These are phyloP conservation scores for Erynnis tages DNA, from an alignment of 2,888 invertebrate genomes.

Conservation along the genomic window DNA sequence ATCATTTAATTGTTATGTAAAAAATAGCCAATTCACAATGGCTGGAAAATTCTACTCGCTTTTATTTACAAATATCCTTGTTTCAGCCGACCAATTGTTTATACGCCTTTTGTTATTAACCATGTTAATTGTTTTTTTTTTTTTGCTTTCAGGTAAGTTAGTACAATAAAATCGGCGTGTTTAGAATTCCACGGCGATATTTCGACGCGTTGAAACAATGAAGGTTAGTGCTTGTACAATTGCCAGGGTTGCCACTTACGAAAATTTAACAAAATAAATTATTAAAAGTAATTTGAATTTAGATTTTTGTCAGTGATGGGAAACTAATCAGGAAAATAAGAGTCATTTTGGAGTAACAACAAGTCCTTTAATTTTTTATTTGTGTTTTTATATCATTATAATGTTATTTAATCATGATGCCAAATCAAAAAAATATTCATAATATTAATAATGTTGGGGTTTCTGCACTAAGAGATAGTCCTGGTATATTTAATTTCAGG, in stretches of 20 bases:
- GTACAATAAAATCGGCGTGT: slow-evolving; percentile 52
- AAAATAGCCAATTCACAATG: slow-evolving; percentile 30
- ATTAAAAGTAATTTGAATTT: no score
- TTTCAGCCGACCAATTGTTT: slow-evolving; percentile 50
- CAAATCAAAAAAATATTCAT: no score
- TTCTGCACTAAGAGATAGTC: no score
- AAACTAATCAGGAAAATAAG: no score
- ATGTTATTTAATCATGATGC: no score
- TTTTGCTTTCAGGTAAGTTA: slow-evolving; percentile 71
- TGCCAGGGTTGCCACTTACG: neutral
- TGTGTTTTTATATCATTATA: no score
- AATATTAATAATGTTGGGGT: no score
- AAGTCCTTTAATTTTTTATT: no score
- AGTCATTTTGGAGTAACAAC: no score
- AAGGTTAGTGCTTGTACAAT: slow-evolving; percentile 18
- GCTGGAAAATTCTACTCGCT: slow-evolving; percentile 20
- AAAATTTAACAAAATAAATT: no score
- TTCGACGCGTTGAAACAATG: slow-evolving; percentile 48
- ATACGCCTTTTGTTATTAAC: slow-evolving; percentile 49
- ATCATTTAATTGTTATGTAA: neutral
- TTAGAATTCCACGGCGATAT: slow-evolving; percentile 47
- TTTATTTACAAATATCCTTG: slow-evolving; percentile 52
- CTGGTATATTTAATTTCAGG: no score
- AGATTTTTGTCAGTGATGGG: no score
- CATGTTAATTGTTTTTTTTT: slow-evolving; percentile 47